Conservation (phyloP, 2,113 vertebrate genomes). For the Anarhynchus alexandrinus region DNA sequence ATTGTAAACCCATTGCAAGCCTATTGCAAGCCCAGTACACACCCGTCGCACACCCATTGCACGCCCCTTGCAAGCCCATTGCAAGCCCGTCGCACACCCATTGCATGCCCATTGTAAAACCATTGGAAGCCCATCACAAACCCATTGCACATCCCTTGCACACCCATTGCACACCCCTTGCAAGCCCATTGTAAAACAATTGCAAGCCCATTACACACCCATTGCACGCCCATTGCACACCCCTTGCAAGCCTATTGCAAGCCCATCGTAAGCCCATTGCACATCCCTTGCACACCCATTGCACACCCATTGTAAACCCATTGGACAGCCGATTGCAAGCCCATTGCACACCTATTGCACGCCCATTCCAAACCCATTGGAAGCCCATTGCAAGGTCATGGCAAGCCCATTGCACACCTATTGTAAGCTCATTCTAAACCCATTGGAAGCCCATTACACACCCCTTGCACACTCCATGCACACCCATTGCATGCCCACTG, state of each 20-base stretch:
- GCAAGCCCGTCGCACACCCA: too few species aligned
- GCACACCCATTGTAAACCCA: too few species aligned
- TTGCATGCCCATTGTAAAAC: too few species aligned
- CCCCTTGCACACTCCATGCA: neutral
- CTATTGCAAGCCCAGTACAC: too few species aligned
- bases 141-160: too few species aligned
- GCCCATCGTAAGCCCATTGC: neutral
- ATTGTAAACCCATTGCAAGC: accelerated
- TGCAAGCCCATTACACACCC: too few species aligned
- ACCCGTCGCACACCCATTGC: neutral
- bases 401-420: accelerated
- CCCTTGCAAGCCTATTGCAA: neutral
- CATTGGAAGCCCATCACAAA: too few species aligned
- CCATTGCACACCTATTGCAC: neutral
- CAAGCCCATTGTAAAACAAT: too few species aligned
- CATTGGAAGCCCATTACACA: accelerated
- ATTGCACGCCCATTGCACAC: too few species aligned
- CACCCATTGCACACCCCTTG: neutral
- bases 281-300: neutral
- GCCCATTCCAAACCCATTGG: accelerated
- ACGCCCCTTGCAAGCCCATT: neutral
- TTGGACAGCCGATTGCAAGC: too few species aligned
- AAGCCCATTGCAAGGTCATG: too few species aligned
- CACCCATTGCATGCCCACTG: accelerated
- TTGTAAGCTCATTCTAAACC: accelerated